Base-by-base conservation (phyloP, 2,797 vertebrate genomes). In the Macropodus opercularis region DNA sequence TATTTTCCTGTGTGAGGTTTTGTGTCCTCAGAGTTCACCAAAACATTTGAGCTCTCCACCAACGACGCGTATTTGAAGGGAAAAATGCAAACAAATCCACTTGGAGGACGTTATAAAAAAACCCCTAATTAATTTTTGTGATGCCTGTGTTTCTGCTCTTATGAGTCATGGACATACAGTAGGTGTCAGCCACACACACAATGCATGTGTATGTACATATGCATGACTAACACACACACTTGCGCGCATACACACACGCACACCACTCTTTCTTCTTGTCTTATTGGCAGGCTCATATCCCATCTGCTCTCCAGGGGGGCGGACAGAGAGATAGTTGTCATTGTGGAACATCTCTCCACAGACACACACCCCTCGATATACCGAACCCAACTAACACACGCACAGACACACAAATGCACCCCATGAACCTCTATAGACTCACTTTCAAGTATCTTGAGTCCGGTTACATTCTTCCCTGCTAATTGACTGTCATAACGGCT, bases 401-500 rank as follows among this genome's bases (percentile, higher is more conserved):
- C 51, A 58, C 40, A 48, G 44, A 23, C 48, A 67, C 55, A 69
- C 44, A 53, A 35, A 51, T 7, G 43, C 44, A 74, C 61, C 69
- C 52, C 39, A 11, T 56, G 51, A 68, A 65, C 75, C 68, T 60
- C 63, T 58, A 29, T 59, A 60, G 62, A 65, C 67, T 68, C 72
- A 77, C 75, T 83, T 75, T 66, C 59, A 64, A 78, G 75, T 63
- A 57, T 79, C 53, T 53, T 11, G 42, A 65, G 73, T 87, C 74
- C 79, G 52, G 73, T 74, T 74, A 69, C 76, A 92, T 91, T 93
- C 88, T 91, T 89, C 81, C 84, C 80, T 73, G 84, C 87, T 93
- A 93, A 93, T 93, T 92, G 92, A 91, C 89, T 93, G 92, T 93
- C 92, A 93, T 74, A 84, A 72, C 85, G 60, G 70, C 83, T 69